These are phyloP conservation scores for Noctua comes DNA, from an alignment of 2,888 invertebrate genomes.

Conservation along the genomic window DNA sequence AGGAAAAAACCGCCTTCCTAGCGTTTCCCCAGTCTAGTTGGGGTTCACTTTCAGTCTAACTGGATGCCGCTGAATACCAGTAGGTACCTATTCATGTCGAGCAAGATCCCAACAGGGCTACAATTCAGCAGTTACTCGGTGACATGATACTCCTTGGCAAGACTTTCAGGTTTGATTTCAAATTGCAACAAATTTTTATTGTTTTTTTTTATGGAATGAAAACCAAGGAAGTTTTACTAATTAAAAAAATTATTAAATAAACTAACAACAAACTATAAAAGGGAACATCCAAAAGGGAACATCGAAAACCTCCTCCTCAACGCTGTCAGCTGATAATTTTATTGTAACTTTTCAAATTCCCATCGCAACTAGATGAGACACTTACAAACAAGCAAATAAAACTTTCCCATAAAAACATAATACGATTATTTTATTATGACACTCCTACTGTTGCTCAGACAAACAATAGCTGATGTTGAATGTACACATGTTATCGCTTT, in stretches of 20 bases:
- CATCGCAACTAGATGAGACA: slow-evolving; percentile 35
- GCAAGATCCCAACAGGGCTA: neutral
- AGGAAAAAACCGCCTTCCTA: no score
- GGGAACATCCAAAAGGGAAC: no score
- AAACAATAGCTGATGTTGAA: slow-evolving; percentile 64
- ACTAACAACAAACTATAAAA: no score
- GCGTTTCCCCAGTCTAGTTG: no score
- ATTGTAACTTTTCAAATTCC: neutral
- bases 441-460: slow-evolving; percentile 43
- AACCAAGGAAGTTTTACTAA: no score
- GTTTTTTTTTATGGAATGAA: no score
- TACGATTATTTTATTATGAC: slow-evolving; percentile 35
- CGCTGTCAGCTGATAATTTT: no score
- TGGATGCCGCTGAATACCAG: no score
- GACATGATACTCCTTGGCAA: neutral
- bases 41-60: no score
- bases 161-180: neutral
- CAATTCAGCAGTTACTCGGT: neutral
- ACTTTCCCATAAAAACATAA: slow-evolving; percentile 36
- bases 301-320: no score
- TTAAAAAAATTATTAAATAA: no score
- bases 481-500: slow-evolving; percentile 78
- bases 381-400: slow-evolving; percentile 40
- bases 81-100: no score
- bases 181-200: neutral